These are phyloP conservation scores for Aldrovandia affinis DNA, from an alignment of 2,797 vertebrate genomes.

Conservation along the genomic window DNA sequence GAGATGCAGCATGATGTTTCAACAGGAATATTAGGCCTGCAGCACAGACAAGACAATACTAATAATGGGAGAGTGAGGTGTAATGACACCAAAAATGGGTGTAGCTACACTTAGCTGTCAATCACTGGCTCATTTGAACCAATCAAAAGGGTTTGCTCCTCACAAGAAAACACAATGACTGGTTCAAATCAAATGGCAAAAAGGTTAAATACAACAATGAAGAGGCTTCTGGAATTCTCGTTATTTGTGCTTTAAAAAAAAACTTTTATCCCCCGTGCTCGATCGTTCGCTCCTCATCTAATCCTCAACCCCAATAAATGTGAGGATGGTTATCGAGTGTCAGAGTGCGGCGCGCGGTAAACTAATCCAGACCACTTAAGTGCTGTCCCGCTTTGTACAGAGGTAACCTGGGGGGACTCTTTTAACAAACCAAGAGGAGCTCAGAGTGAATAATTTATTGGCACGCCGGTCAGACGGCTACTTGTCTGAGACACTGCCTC, in stretches of 20 bases:
- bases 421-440: constrained; percentile 57
- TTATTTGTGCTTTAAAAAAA: neutral
- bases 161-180: no score
- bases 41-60: neutral
- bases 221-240: no score
- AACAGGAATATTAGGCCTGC: neutral
- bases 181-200: no score
- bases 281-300: constrained; percentile 59
- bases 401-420: constrained; percentile 53
- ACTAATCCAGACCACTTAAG: constrained; percentile 55
- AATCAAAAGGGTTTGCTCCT: no score
- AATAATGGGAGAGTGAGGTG: no score
- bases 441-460: constrained; percentile 64
- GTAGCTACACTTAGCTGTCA: no score
- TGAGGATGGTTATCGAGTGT: constrained; percentile 6
- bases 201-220: neutral
- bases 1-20: no score
- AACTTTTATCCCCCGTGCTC: constrained; percentile 43
- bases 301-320: constrained; percentile 60
- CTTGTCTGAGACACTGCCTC: constrained; percentile 43
- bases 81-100: no score
- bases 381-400: constrained; percentile 39
- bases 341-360: constrained; percentile 49
- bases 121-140: no score
- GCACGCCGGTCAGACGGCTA: constrained; percentile 36